These are phyloP conservation scores for Drosophila aff. DNA, from an alignment of 1,140 invertebrate genomes.

Conservation along the genomic window DNA sequence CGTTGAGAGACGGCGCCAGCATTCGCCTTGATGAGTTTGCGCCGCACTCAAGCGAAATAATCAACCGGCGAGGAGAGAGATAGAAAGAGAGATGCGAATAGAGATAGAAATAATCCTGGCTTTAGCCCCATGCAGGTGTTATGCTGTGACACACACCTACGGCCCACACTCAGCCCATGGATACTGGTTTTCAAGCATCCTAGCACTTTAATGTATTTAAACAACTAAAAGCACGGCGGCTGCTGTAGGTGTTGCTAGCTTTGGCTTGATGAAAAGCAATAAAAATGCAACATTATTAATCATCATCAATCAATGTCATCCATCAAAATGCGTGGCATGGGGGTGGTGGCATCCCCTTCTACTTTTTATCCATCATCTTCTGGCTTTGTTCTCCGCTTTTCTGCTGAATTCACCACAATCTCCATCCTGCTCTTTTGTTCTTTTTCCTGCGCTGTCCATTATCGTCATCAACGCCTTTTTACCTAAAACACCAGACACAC, in stretches of 20 bases:
- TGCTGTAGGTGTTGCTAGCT: conserved; percentile 16
- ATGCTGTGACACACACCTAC: conserved; percentile 3
- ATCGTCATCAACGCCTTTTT: conserved; percentile 66
- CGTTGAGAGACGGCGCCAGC: conserved; percentile 7
- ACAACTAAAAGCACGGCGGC: conserved; percentile 43
- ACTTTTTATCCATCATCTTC: conserved; percentile 27
- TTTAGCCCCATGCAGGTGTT: conserved; percentile 30
- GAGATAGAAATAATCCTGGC: conserved; percentile 30
- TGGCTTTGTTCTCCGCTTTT: conserved; percentile 16
- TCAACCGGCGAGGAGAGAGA: conserved; percentile 39
- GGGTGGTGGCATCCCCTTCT: conserved; percentile 25
- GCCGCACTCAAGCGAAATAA: conserved; percentile 77
- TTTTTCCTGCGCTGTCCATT: conserved; percentile 55
- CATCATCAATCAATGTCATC: conserved; percentile 84
- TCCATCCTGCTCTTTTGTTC: neutral
- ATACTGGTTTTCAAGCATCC: neutral
- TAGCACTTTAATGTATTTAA: conserved; percentile 62
- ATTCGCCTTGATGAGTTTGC: conserved; percentile 72
- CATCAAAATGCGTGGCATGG: conserved; percentile 69
- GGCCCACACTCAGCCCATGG: neutral
- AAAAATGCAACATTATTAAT: conserved; percentile 84
- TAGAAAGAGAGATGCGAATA: conserved; percentile 39
- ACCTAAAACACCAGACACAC: conserved; percentile 50
- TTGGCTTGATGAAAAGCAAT: conserved; percentile 75
- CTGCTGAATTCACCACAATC: conserved; percentile 6